Evolutionary conservation across 1,140 invertebrate genomes (phyloP).

Genomic region (Idris sp.): DNA sequence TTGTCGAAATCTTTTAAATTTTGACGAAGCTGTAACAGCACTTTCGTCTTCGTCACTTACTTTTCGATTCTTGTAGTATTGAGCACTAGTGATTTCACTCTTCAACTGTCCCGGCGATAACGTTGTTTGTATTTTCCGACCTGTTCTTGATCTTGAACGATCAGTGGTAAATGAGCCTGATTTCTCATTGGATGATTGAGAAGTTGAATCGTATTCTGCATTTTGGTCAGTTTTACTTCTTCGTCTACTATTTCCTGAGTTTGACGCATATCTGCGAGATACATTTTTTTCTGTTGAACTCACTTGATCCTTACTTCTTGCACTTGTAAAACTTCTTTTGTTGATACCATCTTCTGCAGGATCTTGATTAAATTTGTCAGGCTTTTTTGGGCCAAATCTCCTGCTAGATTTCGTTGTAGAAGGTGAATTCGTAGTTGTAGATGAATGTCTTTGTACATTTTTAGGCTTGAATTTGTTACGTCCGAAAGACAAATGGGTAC

Average conservation of each 20-base stretch:
- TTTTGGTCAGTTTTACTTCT: conserved; percentile 2
- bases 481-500: conserved; percentile 50
- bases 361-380: conserved; percentile 17
- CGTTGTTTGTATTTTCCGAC: conserved; percentile 67
- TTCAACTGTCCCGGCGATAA: conserved; percentile 55
- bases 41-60: conserved; percentile 10
- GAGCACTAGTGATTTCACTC: conserved; percentile 35
- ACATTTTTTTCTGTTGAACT: conserved; percentile 22
- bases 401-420: conserved; percentile 23
- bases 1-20: too few relatives aligned
- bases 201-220: conserved; percentile 6
- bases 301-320: conserved; percentile 12
- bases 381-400: conserved; percentile 26
- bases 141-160: conserved; percentile 61
- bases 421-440: conserved; percentile 41
- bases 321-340: conserved; percentile 19
- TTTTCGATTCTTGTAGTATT: conserved; percentile 27
- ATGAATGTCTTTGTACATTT: conserved; percentile 50
- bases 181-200: conserved; percentile 47
- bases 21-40: too few relatives aligned
- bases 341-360: conserved; percentile 8
- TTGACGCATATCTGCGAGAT: conserved; percentile 22
- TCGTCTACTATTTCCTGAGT: conserved; percentile 1
- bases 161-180: conserved; percentile 50
- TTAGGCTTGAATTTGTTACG: conserved; percentile 66